Evolutionary conservation across 2,888 invertebrate genomes (phyloP), one percentile per base, ranked within the genome.

Genomic region (Ichneumoninae sp.): DNA sequence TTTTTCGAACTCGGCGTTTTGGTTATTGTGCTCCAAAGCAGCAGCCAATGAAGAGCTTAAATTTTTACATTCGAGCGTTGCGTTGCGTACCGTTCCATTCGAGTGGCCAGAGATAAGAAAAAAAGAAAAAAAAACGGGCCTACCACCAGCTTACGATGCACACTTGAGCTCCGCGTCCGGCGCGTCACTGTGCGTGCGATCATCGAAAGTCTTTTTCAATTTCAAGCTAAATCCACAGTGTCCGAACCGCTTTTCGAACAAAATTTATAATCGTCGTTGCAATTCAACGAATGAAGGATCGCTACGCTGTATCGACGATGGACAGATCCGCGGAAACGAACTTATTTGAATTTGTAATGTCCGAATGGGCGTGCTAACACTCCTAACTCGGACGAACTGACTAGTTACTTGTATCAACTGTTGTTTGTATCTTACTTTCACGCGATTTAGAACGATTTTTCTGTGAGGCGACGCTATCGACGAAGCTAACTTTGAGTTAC

Each of bases 311-410:
- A 66, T 40, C n/a, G 52, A 54, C 22, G 6, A 68, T 71, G 68
- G 16, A 82, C n/a, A 44, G 40, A 66, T 66, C 40, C 19, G 47
- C n/a, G 44, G 22, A 3, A 40, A 73, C 22, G 30, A 63, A 73
- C 30, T 73, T 80, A 30, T 76, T 71, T 80, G 52, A n/a, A 10
- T 73, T 68, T 63, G 76, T 68, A 68, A 80, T 73, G 71, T 76
- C 68, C 80, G 80, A 76, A 85, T 80, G 85, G 85, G 79, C 83
- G 82, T 85, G 79, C 80, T 85, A 73, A 85, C 79, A 66, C 66
- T 79, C 33, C 75, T 65, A 85, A 79, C 79, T 82, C 76, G 71
- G 75, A 76, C 44, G 69, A 68, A 85, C 85, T 73, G 66, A 66
- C 71, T 50, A 54, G 68, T 40, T 19, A 33, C 16, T 16, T 13